Evolutionary conservation across 1,140 invertebrate genomes (phyloP).

Genomic region (Drosophila orosa): DNA sequence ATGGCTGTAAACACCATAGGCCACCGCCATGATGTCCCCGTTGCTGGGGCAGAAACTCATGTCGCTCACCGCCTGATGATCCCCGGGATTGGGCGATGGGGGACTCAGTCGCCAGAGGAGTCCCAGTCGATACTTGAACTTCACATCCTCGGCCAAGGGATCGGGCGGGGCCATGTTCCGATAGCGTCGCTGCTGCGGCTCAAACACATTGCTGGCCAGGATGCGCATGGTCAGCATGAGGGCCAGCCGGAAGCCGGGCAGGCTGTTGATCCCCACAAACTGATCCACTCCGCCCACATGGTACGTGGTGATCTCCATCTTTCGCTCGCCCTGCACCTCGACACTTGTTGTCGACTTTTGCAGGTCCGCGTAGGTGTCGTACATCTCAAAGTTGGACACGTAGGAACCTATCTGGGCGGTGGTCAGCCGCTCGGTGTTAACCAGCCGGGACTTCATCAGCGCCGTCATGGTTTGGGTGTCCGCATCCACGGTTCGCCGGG

Average conservation of each 20-base stretch:
- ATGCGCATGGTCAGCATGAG: constrained; percentile 88
- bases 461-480: constrained; percentile 88
- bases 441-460: constrained; percentile 87
- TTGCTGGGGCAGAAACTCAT: constrained; percentile 88
- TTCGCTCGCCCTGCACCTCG: constrained; percentile 84
- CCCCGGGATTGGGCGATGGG: constrained; percentile 4
- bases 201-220: constrained; percentile 88
- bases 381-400: constrained; percentile 90
- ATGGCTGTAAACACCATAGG: constrained; percentile 87
- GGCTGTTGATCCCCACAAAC: constrained; percentile 73
- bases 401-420: constrained; percentile 86
- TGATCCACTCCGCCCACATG: constrained; percentile 75
- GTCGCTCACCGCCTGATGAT: constrained; percentile 85
- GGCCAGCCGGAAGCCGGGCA: constrained; percentile 86
- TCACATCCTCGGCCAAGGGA: constrained; percentile 86
- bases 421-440: constrained; percentile 85
- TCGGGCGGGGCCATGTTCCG: constrained; percentile 87
- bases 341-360: constrained; percentile 78
- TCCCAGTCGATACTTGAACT: constrained; percentile 87
- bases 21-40: constrained; percentile 88
- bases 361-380: constrained; percentile 87
- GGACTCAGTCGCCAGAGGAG: constrained; percentile 87
- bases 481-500: constrained; percentile 86
- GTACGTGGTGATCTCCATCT: constrained; percentile 80
- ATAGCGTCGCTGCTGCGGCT: constrained; percentile 87